Conservation (phyloP, 2,797 vertebrate species). For the Arnoldichthys spilopterus region DNA sequence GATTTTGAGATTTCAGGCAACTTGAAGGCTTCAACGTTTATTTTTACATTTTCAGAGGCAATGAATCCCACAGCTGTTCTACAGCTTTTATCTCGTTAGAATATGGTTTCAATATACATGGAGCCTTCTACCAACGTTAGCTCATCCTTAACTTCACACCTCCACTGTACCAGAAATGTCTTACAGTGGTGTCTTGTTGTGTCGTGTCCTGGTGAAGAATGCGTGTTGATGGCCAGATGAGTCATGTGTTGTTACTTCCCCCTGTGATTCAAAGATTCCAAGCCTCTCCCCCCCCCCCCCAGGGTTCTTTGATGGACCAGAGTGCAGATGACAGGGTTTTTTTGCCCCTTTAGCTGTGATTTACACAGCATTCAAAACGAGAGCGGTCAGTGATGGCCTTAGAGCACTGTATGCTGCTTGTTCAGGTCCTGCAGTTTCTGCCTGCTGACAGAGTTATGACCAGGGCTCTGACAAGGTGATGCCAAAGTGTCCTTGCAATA, state of each 20-base stretch:
- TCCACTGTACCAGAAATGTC: neutral
- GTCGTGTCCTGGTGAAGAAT: slow-evolving; percentile 13
- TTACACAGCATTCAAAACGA: slow-evolving; percentile 40
- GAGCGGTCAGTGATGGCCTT: slow-evolving; percentile 2
- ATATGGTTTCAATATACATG: neutral
- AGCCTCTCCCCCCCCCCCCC: neutral
- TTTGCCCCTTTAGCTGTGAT: slow-evolving; percentile 49
- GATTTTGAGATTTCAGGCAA: neutral
- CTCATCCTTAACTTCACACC: neutral
- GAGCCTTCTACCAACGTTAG: neutral
- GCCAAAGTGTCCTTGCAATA: slow-evolving; percentile 62
- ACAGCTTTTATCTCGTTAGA: neutral
- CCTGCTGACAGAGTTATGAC: slow-evolving; percentile 65
- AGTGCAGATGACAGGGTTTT: slow-evolving; percentile 45
- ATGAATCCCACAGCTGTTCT: neutral
- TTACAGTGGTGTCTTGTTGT: neutral
- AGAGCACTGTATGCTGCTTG: slow-evolving; percentile 46
- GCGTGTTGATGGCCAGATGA: slow-evolving; percentile 38
- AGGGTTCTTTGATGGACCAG: slow-evolving; percentile 17
- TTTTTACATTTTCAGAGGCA: neutral
- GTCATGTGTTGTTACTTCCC: neutral
- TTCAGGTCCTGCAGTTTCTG: slow-evolving; percentile 51
- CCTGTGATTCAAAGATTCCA: slow-evolving; percentile 33
- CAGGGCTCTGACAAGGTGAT: slow-evolving; percentile 58
- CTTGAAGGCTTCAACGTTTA: neutral